Evolutionary conservation across 2,113 vertebrate species (phyloP), one percentile per base, ranked within the genome.

Genomic region (Neogale vison): DNA sequence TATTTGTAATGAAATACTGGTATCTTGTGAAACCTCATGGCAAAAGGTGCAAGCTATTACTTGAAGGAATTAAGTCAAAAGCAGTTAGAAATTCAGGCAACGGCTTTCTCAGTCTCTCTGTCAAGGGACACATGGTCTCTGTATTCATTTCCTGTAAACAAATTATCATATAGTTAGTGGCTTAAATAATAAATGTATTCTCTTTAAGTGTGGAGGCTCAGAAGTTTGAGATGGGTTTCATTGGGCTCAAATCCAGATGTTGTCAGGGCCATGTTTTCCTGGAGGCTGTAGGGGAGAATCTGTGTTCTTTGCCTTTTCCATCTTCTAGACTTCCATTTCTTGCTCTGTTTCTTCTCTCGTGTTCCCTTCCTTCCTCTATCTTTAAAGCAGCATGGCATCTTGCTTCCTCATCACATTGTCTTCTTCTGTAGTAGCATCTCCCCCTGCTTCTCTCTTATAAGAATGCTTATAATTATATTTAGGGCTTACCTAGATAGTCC

Each of bases 71-170:
- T 34, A 85, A 88, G 21, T 26, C 65, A 59, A 90, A 87, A 84
- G n/a, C 31, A 82, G 4, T 74, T 47, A 63, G 82, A 59, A 90
- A 34, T 11, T 29, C 17, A 67, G 57, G 34, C 17, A 52, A 31
- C 34, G 3, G 21, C n/a, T 50, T 76, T 71, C 20, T 88, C 39
- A 76, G 24, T 88, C 42, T 93, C 24, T 97, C 21, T 95, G 23
- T 93, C 12, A 69, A 82, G 45, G 36, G 77, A 18, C 14, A 57
- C 6, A 2, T 57, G 23, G 24, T 69, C 39, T 88, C 82, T 93
- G 18, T 55, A 39, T 85, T 84, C 86, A 74, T 84, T 97, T 97
- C 55, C 63, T 90, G 12, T 94, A 84, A 93, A 67, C 34, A 93
- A 39, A 57, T 77, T 67, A 95, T 21, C 8, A n/a, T 14, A 47